phyloP scores from a whole-genome alignment of 2,113 vertebrate genomes.

The Corythornis madagascariensis region DNA sequence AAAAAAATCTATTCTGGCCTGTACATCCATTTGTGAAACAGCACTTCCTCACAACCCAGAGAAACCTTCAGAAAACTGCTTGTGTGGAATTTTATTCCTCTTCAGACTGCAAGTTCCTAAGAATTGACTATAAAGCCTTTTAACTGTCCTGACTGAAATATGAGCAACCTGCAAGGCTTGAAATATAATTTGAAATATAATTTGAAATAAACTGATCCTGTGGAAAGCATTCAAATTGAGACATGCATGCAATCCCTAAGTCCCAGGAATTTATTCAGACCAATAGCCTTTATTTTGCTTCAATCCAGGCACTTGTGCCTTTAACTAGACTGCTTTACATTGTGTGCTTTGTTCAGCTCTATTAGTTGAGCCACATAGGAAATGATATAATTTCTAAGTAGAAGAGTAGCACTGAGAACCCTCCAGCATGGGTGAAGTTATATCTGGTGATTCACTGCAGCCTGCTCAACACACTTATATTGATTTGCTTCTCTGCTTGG shows the following conservation, averaged over 20 bases:
- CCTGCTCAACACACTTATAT: not conserved
- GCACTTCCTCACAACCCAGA: not conserved
- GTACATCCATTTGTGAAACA: not conserved
- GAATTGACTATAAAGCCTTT: not conserved
- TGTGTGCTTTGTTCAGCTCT: not conserved
- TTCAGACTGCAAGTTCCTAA: not conserved
- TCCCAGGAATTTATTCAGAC: not conserved
- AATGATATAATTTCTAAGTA: not conserved
- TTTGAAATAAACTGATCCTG: not conserved
- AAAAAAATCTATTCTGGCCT: fast-evolving
- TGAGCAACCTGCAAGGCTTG: not conserved
- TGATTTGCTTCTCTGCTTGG: fast-evolving
- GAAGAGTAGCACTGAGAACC: not conserved
- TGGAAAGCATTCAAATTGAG: not conserved
- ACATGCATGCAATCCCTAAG: not conserved
- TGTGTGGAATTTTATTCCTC: fast-evolving
- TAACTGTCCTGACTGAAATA: not conserved
- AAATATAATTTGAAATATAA: not conserved
- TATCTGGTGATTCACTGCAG: not conserved
- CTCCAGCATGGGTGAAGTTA: not conserved
- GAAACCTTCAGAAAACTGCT: not conserved
- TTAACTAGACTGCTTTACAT: not conserved
- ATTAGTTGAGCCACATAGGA: not conserved
- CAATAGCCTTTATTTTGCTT: not conserved
- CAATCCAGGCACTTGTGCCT: not conserved